Evolutionary conservation across 30 jellyfish, hydroid and myxozoan species (phyloP), one percentile per base, ranked within the genome.

Genomic region (Chironex yamaguchii): DNA sequence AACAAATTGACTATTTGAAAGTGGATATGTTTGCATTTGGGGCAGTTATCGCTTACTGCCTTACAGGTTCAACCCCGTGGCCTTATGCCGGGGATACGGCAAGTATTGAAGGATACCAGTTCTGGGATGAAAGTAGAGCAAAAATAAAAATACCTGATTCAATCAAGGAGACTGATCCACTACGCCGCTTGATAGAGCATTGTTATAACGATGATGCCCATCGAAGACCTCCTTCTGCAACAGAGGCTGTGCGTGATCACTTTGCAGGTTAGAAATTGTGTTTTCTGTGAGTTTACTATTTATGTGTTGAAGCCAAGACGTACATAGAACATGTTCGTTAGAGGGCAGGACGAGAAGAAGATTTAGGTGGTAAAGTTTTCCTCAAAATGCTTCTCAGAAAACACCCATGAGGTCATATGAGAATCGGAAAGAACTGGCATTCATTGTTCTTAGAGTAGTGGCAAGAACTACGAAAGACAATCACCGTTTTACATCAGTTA

Each of bases 11-110:
- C n/a, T 89, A 79, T 62, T 80, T 89, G 29, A 79, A 70, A 81
- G 97, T 90, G 17, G 97, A 89, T 50, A 62, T 89, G 6, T 89
- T 76, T 50, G 71, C 97, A 2, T 89, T 79, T 52, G 97, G 97
- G 2, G 67, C 80, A 91, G 97, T 89, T 25, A 31, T 89, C 32
- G 97, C 97, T 9, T 89, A 76, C 66, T 89, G 97, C 68, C 66
- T 89, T 52, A 80, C 97, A 26, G 90, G 97, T 4, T 84, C 71
- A 3, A 71, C 88, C 34, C 97, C 97, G 0, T 89, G 92, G 92
- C 21, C 20, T 22, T 75, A 82, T 34, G 50, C 28, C 50, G 90
- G 33, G 3, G 73, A 30, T 2, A 89, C 97, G n/a, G 81, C 89
- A 2, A 62, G 71, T 30, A 52, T 89, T 20, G 76, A 73, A 26